Evolutionary conservation across 2,888 invertebrate species (phyloP).

Genomic region (Opisthograptis luteolata): DNA sequence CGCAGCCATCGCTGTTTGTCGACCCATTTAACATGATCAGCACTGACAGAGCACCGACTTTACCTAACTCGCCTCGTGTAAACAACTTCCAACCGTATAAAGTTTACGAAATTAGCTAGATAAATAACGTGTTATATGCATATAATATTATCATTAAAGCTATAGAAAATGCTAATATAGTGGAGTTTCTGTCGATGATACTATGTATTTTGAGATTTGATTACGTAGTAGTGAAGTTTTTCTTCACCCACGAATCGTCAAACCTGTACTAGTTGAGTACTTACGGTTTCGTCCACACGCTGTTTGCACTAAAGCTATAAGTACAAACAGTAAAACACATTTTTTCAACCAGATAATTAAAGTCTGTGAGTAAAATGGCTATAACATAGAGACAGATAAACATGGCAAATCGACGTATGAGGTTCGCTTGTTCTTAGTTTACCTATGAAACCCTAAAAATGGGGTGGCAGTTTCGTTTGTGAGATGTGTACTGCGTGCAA

Average conservation of each 20-base stretch:
- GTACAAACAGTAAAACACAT: no score
- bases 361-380: no score
- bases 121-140: slow-evolving; percentile 24
- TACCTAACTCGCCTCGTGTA: slow-evolving; percentile 14
- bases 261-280: no score
- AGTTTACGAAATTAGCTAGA: slow-evolving; percentile 24
- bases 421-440: no score
- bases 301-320: no score
- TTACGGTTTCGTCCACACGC: no score
- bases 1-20: slow-evolving; percentile 59
- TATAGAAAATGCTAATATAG: neutral
- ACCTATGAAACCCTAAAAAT: slow-evolving; percentile 41
- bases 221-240: no score
- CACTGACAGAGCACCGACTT: slow-evolving; percentile 40
- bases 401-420: no score
- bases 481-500: slow-evolving; percentile 49
- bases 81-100: slow-evolving; percentile 19
- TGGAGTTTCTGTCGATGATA: neutral
- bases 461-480: slow-evolving; percentile 51
- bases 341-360: no score
- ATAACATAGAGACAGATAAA: no score
- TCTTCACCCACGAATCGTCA: no score
- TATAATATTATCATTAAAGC: neutral
- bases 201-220: no score
- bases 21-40: slow-evolving; percentile 70